Base-by-base conservation (phyloP, 2,888 invertebrate genomes). In the Camptogramma bilineatum region DNA sequence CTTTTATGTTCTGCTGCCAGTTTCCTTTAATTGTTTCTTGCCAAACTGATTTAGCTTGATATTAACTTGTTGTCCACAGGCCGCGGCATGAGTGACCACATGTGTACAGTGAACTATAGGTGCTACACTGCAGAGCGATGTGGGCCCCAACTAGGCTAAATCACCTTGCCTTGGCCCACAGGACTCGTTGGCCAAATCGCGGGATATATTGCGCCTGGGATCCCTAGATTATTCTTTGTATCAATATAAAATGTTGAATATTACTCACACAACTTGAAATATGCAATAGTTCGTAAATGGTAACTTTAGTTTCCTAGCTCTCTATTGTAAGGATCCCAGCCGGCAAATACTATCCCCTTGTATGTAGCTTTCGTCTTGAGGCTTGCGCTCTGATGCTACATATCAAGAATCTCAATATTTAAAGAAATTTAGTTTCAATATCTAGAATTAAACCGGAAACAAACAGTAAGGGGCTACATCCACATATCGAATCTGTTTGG, bases 71-170 rank as follows among this genome's bases (percentile, higher is more conserved):
- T 70, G 47, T 73, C 63, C 74, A 68, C 56, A 80, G 82, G 78
- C 73, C 66, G 69, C 60, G 56, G 58, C 52, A 60, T 66, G 74
- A 80, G 81, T 80, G 80, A 78, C 80, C 80, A 80, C 80, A 78
- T 76, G 82, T 91, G 90, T 91, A 91, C 87, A 90, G 89, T 90
- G 84, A 89, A 86, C 72, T 73, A 85, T 84, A 87, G 90, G 90
- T 91, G 91, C 91, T 91, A 90, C 81, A 81, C 79, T 75, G 76
- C 80, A 81, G 82, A 79, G 83, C 75, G 74, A 75, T 69, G 79
- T 70, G 74, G 75, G 70, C 67, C 69, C 54, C 50, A n/a, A 54
- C 39, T 13, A 19, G 58, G 59, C 60, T 31, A 31, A 42, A 17
- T 34, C 42, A 34, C 62, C 57, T 64, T 13, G 19, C 46, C 54